Conservation (phyloP, 2,113 vertebrate species). For the Notiomystis cincta region DNA sequence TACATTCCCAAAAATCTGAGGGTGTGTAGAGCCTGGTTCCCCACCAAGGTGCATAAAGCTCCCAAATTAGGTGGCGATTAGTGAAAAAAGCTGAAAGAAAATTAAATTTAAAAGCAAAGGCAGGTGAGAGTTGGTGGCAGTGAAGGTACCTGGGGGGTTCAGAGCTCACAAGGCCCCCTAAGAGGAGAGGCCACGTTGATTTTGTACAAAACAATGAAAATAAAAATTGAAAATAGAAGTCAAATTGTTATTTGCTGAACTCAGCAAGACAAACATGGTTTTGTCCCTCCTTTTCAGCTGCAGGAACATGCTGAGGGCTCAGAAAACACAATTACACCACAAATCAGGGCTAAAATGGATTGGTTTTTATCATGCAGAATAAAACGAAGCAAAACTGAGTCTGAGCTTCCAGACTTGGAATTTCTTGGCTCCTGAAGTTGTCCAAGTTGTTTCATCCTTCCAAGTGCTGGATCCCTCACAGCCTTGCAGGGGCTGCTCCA, state of each 20-base stretch:
- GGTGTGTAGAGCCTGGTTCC: fast-evolving
- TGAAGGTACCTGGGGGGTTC: background rate
- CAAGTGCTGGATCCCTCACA: fast-evolving
- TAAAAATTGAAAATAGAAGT: fast-evolving
- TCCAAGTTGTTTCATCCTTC: fast-evolving
- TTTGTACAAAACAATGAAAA: background rate
- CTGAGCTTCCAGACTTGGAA: fast-evolving
- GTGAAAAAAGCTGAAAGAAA: background rate
- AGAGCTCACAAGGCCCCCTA: background rate
- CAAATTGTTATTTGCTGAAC: background rate
- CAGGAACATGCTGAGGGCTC: fast-evolving
- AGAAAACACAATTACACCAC: too few species aligned
- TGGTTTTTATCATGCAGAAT: fast-evolving
- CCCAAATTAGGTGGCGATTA: fast-evolving
- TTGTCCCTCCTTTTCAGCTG: background rate
- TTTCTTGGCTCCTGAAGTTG: too few species aligned
- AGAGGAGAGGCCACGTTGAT: background rate
- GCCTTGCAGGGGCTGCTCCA: too few species aligned
- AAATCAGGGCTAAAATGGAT: fast-evolving
- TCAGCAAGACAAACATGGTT: fast-evolving
- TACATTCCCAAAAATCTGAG: fast-evolving
- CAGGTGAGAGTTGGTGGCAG: background rate
- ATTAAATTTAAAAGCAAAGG: background rate
- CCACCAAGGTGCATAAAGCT: fast-evolving
- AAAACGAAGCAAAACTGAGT: background rate